Evolutionary conservation across 2,113 vertebrate species (phyloP).

Genomic region (Ginglymostoma cirratum): DNA sequence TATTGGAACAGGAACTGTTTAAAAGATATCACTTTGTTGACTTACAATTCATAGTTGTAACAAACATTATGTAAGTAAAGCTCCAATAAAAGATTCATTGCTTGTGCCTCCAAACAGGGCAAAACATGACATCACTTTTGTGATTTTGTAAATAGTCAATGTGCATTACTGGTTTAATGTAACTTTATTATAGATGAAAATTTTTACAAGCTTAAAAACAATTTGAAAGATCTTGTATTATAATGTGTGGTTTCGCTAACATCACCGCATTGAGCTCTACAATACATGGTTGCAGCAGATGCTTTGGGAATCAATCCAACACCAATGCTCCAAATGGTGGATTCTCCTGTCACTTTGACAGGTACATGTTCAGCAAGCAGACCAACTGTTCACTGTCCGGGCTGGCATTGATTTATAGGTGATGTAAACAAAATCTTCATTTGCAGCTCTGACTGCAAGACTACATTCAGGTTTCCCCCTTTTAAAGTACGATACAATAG

Average conservation of each 20-base stretch:
- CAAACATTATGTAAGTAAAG: not conserved
- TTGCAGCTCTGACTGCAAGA: too few relatives aligned
- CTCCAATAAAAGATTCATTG: not conserved
- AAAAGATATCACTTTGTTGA: not conserved
- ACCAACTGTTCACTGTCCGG: too few relatives aligned
- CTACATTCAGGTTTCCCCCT: too few relatives aligned
- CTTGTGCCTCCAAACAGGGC: not conserved
- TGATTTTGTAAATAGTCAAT: not conserved
- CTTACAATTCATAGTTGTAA: not conserved
- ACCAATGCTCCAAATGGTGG: not conserved
- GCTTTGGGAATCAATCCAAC: not conserved
- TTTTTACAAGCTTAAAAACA: not conserved
- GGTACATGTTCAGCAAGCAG: too few relatives aligned
- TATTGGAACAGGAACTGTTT: not conserved
- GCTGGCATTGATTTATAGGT: too few relatives aligned
- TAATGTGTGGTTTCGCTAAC: not conserved
- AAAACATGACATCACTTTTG: not conserved
- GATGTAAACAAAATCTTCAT: too few relatives aligned
- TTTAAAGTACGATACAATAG: too few relatives aligned
- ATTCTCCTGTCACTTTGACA: too few relatives aligned
- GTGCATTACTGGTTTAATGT: not conserved
- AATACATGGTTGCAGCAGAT: not conserved
- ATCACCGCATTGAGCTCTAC: not conserved
- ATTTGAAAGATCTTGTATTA: not conserved
- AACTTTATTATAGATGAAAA: not conserved